A percentile compares a stretch with the other conserved stretches of the same genome.
Conservation (phyloP, 2,888 invertebrate genomes). For the Barypeithes pellucidus region DNA sequence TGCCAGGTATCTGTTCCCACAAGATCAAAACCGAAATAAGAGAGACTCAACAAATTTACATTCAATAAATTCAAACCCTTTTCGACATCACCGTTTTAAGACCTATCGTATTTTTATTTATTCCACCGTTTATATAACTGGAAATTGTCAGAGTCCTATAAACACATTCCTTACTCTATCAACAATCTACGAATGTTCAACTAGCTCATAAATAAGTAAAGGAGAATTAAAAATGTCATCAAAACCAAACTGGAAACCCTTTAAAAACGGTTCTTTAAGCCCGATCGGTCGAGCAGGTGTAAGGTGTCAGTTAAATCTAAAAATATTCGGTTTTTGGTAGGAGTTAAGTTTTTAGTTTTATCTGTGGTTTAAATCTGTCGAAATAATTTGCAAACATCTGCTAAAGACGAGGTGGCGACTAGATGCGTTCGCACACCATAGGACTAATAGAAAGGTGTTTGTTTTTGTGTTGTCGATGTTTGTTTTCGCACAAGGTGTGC, state of each 20-base stretch:
- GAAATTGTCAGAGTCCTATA: slow-evolving; percentile 32
- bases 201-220: slow-evolving; percentile 29
- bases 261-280: slow-evolving; percentile 33
- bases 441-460: slow-evolving; percentile 16
- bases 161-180: slow-evolving; percentile 43
- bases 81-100: slow-evolving; percentile 28
- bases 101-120: slow-evolving; percentile 33
- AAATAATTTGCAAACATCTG: slow-evolving; percentile 44
- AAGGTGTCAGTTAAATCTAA: slow-evolving; percentile 18
- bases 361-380: slow-evolving; percentile 27
- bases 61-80: slow-evolving; percentile 6
- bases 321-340: slow-evolving; percentile 17
- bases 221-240: slow-evolving; percentile 30
- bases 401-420: slow-evolving; percentile 33
- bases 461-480: slow-evolving; percentile 29
- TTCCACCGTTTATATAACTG: slow-evolving; percentile 28
- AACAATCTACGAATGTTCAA: slow-evolving; percentile 33
- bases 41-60: not conserved
- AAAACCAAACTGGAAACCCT: slow-evolving; percentile 32
- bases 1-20: too few relatives aligned
- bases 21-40: not conserved
- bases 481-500: slow-evolving; percentile 29
- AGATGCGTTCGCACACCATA: not conserved
- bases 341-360: slow-evolving; percentile 20
- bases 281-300: slow-evolving; percentile 12